phyloP scores from a whole-genome alignment of 2,888 invertebrate species.

The Drosophila colorata region DNA sequence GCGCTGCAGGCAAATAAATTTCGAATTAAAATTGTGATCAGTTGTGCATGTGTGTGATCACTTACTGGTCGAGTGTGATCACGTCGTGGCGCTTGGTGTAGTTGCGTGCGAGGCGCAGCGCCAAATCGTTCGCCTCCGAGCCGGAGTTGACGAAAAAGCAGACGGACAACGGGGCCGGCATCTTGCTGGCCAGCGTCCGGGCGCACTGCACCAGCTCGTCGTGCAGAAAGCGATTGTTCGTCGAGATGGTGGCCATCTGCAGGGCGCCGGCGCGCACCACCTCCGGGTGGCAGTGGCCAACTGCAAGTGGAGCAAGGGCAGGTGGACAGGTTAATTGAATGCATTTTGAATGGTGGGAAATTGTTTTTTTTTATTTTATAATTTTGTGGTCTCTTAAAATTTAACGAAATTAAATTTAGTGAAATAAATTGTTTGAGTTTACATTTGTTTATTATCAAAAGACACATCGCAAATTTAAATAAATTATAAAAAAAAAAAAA shows the following conservation, averaged over 20 bases:
- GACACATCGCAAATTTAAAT: no score
- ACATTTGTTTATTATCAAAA: no score
- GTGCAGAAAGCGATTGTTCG: slow-evolving; percentile 98
- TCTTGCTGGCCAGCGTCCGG: slow-evolving; percentile 91
- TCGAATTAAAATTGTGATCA: no score
- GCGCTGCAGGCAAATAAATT: slow-evolving; percentile 91
- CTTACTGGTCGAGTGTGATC: slow-evolving; percentile 98
- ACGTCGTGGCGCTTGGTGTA: slow-evolving; percentile 96
- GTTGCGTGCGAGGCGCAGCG: slow-evolving; percentile 94
- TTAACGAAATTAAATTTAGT: no score
- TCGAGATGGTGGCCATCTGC: slow-evolving; percentile 96
- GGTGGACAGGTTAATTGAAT: no score
- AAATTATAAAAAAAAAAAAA: no score
- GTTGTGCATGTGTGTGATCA: slow-evolving; percentile 74
- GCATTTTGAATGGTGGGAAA: no score
- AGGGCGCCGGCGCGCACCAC: slow-evolving; percentile 95
- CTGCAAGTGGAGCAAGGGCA: slow-evolving; percentile 86
- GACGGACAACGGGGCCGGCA: slow-evolving; percentile 94
- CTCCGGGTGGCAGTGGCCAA: slow-evolving; percentile 98
- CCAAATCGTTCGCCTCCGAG: slow-evolving; percentile 99
- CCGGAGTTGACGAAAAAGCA: slow-evolving; percentile 99
- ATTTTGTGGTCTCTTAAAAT: no score
- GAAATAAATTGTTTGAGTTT: no score
- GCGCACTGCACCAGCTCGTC: slow-evolving; percentile 97
- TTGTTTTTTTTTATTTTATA: no score